Evolutionary conservation across 2,113 vertebrate species (phyloP), one percentile per base, ranked within the genome.

Genomic region (Ochotona curzoniae): DNA sequence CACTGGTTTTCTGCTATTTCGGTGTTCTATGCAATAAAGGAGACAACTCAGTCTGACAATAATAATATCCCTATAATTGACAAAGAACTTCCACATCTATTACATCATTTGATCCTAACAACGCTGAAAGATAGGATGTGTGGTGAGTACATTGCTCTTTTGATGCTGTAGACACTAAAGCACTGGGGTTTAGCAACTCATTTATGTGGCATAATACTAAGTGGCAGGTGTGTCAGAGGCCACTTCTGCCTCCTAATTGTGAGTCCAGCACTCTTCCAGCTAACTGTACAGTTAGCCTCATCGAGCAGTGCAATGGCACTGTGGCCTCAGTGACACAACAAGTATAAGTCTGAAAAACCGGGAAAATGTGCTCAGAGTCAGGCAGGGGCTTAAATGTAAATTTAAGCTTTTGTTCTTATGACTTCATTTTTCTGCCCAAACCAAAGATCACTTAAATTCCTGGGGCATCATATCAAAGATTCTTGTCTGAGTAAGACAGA

Each of bases 401-500:
- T 28, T 35, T 47, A 78, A 6, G 23, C 10, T 92, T 87, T 94
- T 87, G 23, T 67, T 93, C 35, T n/a, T 81, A 80, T 76, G 49
- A 64, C 47, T 80, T 92, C 93, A 91, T 82, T 93, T 87, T 94
- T 92, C 66, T 54, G 73, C 32, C 75, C 80, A 26, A 93, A 49
- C 47, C 61, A 3, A 17, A 83, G 51, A 64, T 88, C 74, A 67
- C 54, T 70, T 86, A 91, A 89, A 75, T 91, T 95, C 35, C 83
- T 66, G n/a, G 69, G 57, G 35, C 8, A 61, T 94, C 89, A 91
- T 75, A 2, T 83, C 83, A 57, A 90, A 87, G 35, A 87, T 84
- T 91, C 49, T 78, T 91, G 21, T 91, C 93, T 88, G 61, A 91
- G 67, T 76, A 93, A 87, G 83, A 85, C 49, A 92, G 79, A 83